Evolutionary conservation across 1,140 invertebrate species (phyloP), one percentile per base, ranked within the genome.

Genomic region (Caenorhabditis briggsae): DNA sequence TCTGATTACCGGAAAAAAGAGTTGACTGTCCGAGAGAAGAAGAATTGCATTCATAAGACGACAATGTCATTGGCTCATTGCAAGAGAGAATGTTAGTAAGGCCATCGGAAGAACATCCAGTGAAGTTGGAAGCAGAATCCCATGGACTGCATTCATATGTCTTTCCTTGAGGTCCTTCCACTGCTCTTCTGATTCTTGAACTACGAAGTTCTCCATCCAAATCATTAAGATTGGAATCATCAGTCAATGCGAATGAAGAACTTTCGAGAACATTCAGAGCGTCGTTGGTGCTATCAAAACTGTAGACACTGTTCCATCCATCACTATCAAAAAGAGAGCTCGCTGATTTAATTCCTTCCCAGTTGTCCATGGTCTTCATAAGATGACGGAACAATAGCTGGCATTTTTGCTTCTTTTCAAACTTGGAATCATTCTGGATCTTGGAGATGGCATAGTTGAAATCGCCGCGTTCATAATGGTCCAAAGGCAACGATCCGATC

Each of bases 141-240:
- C 43, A 78, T 20, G 43, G 20, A 14, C 70, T 78, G 46, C 23
- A 78, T 53, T 53, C 16, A 14, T 14, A 53, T 53, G 20, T 61
- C 18, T 8, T 1, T 11, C 11, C 8, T 25, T 61, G 1, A 18
- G 64, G 64, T 70, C 64, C 64, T 70, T 70, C 64, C 0, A 70
- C 41, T 18, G 64, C 64, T 18, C 33, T 14, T 18, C 33, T 14
- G 8, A 70, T 70, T 14, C 64, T 70, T 18, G 64, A 11, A 70
- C 41, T 70, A 43, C 64, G 64, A 11, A 70, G 8, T n/a, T 70
- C 41, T 70, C 64, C 64, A 43, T 70, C 64, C 64, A 70, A 70
- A 46, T 70, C 64, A 70, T 12, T 46, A 5, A 70, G 16, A 46
- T 70, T 70, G 0, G 64, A 70, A 46, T 70, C 64, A 16, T 70